These are phyloP conservation scores for Pygmarrhopalites habei DNA, from an alignment of 1,140 invertebrate genomes.

Conservation along the genomic window DNA sequence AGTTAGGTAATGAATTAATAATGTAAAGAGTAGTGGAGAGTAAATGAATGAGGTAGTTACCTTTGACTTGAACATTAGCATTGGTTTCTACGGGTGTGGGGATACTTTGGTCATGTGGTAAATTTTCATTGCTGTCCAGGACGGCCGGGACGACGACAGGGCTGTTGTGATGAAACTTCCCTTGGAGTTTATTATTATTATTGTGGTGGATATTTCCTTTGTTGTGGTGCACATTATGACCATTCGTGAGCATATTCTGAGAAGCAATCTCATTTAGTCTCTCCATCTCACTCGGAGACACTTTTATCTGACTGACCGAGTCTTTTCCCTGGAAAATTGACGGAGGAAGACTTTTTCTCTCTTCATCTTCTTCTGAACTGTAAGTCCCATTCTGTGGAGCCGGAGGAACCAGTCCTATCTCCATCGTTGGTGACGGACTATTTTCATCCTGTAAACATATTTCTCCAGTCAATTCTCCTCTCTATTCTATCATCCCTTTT, in stretches of 20 bases:
- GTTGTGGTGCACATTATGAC: constrained; percentile 5
- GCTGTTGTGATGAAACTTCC: constrained; percentile 15
- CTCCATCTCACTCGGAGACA: constrained; percentile 18
- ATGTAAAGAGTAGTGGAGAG: not conserved
- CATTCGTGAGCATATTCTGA: constrained; percentile 7
- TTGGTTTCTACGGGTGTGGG: constrained; percentile 32
- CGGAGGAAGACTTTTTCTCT: constrained; percentile 22
- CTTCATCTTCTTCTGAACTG: constrained; percentile 26
- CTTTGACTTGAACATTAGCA: constrained; percentile 14
- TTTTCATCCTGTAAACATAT: constrained; percentile 25
- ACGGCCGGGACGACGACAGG: constrained; percentile 20
- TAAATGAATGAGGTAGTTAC: not conserved
- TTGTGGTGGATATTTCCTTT: constrained; percentile 16
- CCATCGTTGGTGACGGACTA: constrained; percentile 33
- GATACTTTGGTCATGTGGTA: constrained; percentile 27
- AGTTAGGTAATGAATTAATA: not conserved
- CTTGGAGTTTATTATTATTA: constrained; percentile 21
- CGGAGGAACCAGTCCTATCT: constrained; percentile 7
- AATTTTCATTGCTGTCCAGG: constrained; percentile 27
- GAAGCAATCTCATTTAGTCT: constrained; percentile 24
- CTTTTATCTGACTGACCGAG: constrained; percentile 28
- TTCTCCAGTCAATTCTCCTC: not conserved
- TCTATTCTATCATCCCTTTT: not conserved
- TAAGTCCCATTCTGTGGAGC: not conserved
- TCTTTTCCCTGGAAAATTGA: constrained; percentile 25